phyloP scores from a whole-genome alignment of 2,797 vertebrate species.

The Poecile montanus region DNA sequence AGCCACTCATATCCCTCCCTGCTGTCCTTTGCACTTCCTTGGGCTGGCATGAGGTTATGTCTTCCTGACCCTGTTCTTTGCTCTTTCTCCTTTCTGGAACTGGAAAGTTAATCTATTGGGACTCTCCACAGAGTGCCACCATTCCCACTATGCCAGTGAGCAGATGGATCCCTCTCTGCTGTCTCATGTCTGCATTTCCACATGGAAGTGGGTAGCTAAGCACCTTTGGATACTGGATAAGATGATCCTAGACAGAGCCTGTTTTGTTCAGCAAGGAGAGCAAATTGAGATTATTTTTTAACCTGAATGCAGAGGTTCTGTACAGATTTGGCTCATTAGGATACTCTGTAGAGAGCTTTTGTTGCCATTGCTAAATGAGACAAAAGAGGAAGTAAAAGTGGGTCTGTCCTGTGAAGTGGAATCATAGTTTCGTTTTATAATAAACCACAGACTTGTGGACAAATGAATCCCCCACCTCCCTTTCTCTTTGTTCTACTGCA shows the following conservation, averaged over 20 bases:
- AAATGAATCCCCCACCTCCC: background rate
- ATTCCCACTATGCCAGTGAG: background rate
- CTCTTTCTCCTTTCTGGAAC: background rate
- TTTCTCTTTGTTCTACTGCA: background rate
- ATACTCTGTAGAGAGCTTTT: background rate
- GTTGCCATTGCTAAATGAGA: background rate
- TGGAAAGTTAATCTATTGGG: background rate
- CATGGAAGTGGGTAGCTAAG: background rate
- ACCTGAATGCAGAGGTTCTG: background rate
- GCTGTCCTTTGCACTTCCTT: background rate
- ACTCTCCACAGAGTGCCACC: background rate
- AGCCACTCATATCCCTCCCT: background rate
- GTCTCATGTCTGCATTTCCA: background rate
- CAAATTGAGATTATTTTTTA: background rate
- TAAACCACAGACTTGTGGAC: background rate
- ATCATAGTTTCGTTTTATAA: background rate
- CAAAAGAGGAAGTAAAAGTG: conserved; percentile 25
- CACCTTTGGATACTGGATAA: background rate
- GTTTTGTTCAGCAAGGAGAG: background rate
- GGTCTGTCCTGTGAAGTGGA: background rate
- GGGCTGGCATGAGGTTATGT: background rate
- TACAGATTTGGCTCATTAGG: background rate
- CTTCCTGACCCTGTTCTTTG: background rate
- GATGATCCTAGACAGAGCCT: background rate
- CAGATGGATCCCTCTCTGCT: background rate